A percentile compares a stretch with the other conserved stretches of the same genome.
These are phyloP conservation scores for Thyatira batis DNA, from an alignment of 2,888 invertebrate species.

Conservation along the genomic window DNA sequence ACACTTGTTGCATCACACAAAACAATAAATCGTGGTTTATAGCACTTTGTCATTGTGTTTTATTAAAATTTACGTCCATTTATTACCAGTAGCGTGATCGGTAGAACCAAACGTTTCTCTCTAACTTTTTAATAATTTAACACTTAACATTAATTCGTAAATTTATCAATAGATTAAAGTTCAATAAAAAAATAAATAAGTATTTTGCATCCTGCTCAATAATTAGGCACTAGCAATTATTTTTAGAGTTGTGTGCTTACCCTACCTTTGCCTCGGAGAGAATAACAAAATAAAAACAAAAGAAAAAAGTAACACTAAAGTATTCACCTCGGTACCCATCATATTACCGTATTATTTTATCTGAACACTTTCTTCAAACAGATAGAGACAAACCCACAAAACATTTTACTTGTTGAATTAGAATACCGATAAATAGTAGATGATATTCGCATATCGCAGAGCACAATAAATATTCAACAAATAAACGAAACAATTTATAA, in stretches of 20 bases:
- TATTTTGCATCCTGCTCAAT: too few species aligned
- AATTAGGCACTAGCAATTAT: too few species aligned
- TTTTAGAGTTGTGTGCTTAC: too few species aligned
- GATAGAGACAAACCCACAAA: too few species aligned
- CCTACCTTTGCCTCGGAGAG: too few species aligned
- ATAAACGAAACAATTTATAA: not conserved
- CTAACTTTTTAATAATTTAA: not conserved
- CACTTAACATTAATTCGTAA: not conserved
- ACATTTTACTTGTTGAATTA: too few species aligned
- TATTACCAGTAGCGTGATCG: constrained; percentile 16
- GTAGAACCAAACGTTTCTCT: not conserved
- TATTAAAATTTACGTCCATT: constrained; percentile 34
- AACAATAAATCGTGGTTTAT: constrained; percentile 22
- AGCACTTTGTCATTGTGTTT: constrained; percentile 20
- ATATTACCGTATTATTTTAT: too few species aligned
- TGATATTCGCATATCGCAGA: constrained; percentile 26
- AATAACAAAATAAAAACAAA: too few species aligned
- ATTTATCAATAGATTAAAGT: not conserved
- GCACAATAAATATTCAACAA: constrained; percentile 23
- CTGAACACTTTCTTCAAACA: too few species aligned
- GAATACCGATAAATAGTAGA: too few species aligned
- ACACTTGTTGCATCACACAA: constrained; percentile 30
- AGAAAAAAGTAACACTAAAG: too few species aligned
- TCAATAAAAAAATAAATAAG: not conserved
- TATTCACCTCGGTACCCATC: too few species aligned